These are phyloP conservation scores for Anthopleura xanthogrammica DNA, from an alignment of 92 coral and sea anemone species.

Conservation along the genomic window DNA sequence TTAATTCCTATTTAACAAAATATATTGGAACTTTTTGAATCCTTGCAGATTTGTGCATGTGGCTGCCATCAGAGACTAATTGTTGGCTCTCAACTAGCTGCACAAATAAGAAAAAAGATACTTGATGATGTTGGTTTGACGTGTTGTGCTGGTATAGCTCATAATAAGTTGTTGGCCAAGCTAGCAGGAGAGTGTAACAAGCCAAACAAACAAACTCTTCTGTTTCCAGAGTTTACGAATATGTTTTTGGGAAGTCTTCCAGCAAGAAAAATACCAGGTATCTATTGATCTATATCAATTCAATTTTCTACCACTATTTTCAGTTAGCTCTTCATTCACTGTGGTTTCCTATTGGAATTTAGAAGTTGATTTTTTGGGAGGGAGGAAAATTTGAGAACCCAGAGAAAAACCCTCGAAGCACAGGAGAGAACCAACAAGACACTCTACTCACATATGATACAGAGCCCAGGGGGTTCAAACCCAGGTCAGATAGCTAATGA, in stretches of 20 bases:
- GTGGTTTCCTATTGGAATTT: too few relatives aligned
- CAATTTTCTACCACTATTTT: too few relatives aligned
- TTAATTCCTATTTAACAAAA: too few relatives aligned
- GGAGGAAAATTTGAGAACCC: too few relatives aligned
- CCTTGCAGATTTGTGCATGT: slow-evolving; percentile 52
- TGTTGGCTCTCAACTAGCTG: slow-evolving; percentile 71
- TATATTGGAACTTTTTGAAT: background rate
- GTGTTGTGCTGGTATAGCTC: slow-evolving; percentile 79
- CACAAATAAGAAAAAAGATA: slow-evolving; percentile 63
- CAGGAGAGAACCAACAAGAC: too few relatives aligned
- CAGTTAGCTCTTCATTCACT: too few relatives aligned
- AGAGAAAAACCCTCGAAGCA: too few relatives aligned
- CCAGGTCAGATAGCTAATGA: too few relatives aligned
- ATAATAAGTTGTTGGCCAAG: slow-evolving; percentile 74
- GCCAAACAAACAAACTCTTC: slow-evolving; percentile 78
- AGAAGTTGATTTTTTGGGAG: too few relatives aligned
- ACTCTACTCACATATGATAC: too few relatives aligned
- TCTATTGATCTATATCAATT: too few relatives aligned
- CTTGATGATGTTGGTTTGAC: slow-evolving; percentile 70
- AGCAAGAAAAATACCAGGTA: slow-evolving; percentile 81
- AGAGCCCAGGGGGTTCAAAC: too few relatives aligned
- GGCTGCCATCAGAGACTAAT: slow-evolving; percentile 68
- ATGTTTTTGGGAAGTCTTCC: slow-evolving; percentile 44
- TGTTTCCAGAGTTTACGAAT: slow-evolving; percentile 59
- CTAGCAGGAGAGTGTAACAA: slow-evolving; percentile 71